A percentile compares a stretch with the other conserved stretches of the same genome.
Evolutionary conservation across 2,888 invertebrate genomes (phyloP).

Genomic region (Germaria angustata): DNA sequence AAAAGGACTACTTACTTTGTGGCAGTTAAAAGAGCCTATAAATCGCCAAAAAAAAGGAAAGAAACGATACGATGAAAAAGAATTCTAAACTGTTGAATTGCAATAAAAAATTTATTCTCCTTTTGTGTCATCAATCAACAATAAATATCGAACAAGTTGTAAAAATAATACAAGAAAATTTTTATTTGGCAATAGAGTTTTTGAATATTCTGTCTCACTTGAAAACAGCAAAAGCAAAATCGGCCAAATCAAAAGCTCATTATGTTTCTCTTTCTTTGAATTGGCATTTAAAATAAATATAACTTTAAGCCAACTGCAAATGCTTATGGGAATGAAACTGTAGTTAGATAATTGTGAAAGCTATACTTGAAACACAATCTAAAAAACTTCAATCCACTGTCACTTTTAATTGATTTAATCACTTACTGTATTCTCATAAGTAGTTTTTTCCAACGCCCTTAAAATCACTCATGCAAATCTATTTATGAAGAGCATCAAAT

Average conservation of each 20-base stretch:
- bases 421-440: neutral
- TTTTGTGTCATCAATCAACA: neutral
- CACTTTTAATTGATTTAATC: neutral
- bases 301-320: too few relatives aligned
- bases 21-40: slow-evolving; percentile 15
- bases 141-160: neutral
- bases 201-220: too few relatives aligned
- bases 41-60: slow-evolving; percentile 10
- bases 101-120: slow-evolving; percentile 27
- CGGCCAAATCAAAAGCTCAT: too few relatives aligned
- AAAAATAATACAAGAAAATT: neutral
- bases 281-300: too few relatives aligned
- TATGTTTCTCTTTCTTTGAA: too few relatives aligned
- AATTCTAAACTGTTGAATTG: slow-evolving; percentile 57
- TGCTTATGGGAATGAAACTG: too few relatives aligned
- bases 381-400: neutral
- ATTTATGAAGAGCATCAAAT: slow-evolving; percentile 26
- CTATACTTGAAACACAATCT: too few relatives aligned
- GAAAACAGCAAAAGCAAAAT: too few relatives aligned
- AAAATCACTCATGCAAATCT: slow-evolving; percentile 23
- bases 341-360: too few relatives aligned
- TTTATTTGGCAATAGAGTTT: neutral
- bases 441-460: neutral
- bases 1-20: slow-evolving; percentile 31
- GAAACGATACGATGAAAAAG: slow-evolving; percentile 14